phyloP scores from a whole-genome alignment of 2,797 vertebrate species.

The Apodemus agrarius region DNA sequence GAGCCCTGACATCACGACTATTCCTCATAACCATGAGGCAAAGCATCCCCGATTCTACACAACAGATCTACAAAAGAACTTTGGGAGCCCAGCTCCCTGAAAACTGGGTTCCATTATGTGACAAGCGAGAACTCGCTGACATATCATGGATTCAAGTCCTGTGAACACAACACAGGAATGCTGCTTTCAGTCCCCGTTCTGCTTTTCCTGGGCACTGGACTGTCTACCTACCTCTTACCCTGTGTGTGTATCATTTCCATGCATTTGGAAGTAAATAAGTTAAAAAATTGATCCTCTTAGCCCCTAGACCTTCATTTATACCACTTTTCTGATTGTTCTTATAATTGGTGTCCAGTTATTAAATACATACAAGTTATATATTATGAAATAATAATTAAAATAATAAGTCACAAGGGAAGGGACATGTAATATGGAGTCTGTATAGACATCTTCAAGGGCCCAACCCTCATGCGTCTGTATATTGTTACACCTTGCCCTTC shows the following conservation, averaged over 20 bases:
- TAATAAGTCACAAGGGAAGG: neutral
- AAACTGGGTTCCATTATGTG: neutral
- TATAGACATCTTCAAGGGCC: too few species aligned
- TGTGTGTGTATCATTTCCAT: neutral
- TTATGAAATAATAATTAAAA: neutral
- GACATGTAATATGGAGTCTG: neutral
- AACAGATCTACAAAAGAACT: neutral
- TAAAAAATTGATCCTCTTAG: neutral
- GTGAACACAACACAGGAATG: neutral
- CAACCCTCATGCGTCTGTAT: neutral
- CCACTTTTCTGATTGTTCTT: neutral
- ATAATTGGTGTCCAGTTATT: neutral
- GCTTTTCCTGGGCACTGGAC: neutral
- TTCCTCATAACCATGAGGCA: neutral
- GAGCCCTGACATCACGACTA: accelerated
- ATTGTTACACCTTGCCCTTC: neutral
- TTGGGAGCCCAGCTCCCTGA: neutral
- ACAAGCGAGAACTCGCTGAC: neutral
- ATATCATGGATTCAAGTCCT: neutral
- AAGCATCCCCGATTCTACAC: neutral
- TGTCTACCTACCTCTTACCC: neutral
- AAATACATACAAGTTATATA: neutral
- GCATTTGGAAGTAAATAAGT: neutral
- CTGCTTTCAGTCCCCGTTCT: neutral
- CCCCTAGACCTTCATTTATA: neutral